Evolutionary conservation across 2,113 vertebrate species (phyloP).

Genomic region (Callipepla squamata): DNA sequence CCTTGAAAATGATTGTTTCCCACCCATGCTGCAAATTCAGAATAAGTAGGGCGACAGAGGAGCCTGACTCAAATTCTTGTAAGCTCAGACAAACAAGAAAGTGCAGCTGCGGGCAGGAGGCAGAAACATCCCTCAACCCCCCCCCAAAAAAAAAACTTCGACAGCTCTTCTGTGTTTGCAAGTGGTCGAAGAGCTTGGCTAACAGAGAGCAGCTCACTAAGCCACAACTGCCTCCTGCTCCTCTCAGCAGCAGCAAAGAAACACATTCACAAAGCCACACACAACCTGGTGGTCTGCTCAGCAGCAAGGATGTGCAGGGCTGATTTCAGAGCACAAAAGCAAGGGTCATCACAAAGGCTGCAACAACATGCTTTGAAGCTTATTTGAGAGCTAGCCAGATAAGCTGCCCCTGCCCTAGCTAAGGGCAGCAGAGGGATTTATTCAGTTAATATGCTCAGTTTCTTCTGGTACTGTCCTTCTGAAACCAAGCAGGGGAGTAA

Average conservation of each 20-base stretch:
- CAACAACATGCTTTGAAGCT: background rate
- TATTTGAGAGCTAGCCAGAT: background rate
- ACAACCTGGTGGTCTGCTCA: accelerated
- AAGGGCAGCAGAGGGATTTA: background rate
- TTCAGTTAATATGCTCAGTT: background rate
- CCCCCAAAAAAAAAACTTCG: background rate
- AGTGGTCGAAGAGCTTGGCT: background rate
- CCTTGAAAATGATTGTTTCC: background rate
- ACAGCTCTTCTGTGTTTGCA: background rate
- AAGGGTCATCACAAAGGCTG: background rate
- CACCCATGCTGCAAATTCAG: background rate
- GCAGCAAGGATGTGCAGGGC: accelerated
- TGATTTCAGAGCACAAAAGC: background rate
- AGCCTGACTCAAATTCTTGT: background rate
- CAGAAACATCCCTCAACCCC: background rate
- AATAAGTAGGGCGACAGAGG: background rate
- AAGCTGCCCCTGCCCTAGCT: accelerated
- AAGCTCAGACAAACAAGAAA: background rate
- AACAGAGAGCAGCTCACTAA: background rate
- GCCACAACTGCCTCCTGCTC: background rate
- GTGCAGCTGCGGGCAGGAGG: background rate
- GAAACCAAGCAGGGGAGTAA: background rate
- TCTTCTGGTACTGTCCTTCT: background rate
- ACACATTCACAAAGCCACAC: accelerated
- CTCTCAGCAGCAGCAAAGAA: background rate